A percentile compares a stretch with the other conserved stretches of the same genome.
phyloP scores from a whole-genome alignment of 2,797 vertebrate species.

The Gymnopithys bicolor region DNA sequence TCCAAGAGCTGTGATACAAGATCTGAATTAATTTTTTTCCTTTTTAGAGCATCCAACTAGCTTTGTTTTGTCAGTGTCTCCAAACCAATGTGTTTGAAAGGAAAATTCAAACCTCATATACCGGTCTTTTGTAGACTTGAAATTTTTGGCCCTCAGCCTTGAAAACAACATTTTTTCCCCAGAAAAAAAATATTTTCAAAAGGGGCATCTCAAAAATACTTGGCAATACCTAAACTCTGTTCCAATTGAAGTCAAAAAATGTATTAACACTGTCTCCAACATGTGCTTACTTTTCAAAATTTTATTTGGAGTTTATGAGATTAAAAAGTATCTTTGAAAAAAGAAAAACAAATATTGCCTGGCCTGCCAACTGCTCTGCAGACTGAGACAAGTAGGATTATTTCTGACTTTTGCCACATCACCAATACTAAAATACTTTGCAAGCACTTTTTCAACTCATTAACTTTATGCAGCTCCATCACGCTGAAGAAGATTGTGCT shows the following conservation, averaged over 20 bases:
- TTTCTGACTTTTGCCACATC: constrained; percentile 9
- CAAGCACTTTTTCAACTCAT: neutral
- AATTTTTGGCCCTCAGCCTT: neutral
- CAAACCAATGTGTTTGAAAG: neutral
- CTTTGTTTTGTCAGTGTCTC: neutral
- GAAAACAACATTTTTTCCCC: neutral
- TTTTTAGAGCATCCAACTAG: neutral
- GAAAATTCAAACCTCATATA: neutral
- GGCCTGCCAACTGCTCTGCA: neutral
- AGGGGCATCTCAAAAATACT: neutral
- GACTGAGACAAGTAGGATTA: neutral
- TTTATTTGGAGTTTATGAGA: neutral
- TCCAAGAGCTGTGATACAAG: neutral
- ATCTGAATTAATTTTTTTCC: constrained; percentile 4
- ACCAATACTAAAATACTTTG: neutral
- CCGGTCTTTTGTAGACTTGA: neutral
- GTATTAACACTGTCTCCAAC: neutral
- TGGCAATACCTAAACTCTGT: neutral
- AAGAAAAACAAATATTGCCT: neutral
- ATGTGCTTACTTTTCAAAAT: neutral
- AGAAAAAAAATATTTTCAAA: neutral
- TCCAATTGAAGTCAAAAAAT: constrained; percentile 4
- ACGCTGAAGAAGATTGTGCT: neutral
- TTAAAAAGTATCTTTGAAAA: neutral
- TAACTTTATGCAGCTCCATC: neutral